Conservation (phyloP, 2,888 invertebrate genomes). For the Xanthorhoe designata region DNA sequence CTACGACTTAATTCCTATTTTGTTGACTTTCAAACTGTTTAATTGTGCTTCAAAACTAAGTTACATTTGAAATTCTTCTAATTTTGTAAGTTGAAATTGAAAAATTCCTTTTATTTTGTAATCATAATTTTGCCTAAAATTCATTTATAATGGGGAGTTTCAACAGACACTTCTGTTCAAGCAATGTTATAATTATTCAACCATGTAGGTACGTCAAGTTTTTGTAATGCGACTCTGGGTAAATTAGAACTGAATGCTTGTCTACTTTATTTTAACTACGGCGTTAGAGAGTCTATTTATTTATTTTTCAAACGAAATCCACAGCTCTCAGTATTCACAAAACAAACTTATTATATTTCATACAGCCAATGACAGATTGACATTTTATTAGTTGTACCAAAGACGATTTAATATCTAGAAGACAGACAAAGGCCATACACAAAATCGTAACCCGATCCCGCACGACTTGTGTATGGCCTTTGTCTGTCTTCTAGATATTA, state of each 20-base stretch:
- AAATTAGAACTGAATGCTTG: neutral
- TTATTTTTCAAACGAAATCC: no score
- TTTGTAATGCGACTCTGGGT: neutral
- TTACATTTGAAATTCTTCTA: slow-evolving; percentile 33
- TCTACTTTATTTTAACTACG: neutral
- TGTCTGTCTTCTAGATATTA: no score
- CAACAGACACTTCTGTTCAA: slow-evolving; percentile 32
- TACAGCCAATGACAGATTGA: no score
- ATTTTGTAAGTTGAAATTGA: slow-evolving; percentile 35
- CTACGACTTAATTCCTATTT: slow-evolving; percentile 42
- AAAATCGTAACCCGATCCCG: no score
- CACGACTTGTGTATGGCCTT: no score
- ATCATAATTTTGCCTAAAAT: slow-evolving; percentile 28
- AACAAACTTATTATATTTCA: no score
- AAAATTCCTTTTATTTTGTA: slow-evolving; percentile 24
- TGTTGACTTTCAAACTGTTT: slow-evolving; percentile 57
- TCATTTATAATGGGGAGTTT: slow-evolving; percentile 24
- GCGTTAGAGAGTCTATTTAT: neutral
- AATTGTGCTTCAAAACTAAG: slow-evolving; percentile 42
- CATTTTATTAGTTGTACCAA: no score
- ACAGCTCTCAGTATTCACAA: no score
- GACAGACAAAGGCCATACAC: no score
- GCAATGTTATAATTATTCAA: slow-evolving; percentile 11
- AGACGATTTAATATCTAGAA: no score
- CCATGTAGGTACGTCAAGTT: neutral